phyloP scores from a whole-genome alignment of 1,140 invertebrate species.

The Harpegnathos saltator region DNA sequence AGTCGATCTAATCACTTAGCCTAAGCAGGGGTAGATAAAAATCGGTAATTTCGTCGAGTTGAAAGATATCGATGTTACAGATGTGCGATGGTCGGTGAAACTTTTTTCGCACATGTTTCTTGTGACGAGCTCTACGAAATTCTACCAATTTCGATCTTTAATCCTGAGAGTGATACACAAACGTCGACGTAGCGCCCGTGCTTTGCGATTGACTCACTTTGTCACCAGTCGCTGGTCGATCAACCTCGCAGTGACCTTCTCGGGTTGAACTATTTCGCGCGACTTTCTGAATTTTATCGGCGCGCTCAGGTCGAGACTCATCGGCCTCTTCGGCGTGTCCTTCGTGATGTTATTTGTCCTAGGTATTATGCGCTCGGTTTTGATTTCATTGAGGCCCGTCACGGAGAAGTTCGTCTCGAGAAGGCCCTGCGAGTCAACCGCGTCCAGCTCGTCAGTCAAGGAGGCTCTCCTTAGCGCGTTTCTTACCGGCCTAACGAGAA shows the following conservation, averaged over 20 bases:
- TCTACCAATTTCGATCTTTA: too few species aligned
- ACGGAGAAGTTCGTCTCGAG: slow-evolving; percentile 82
- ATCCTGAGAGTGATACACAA: slow-evolving; percentile 6
- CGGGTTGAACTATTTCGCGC: slow-evolving; percentile 75
- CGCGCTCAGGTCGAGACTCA: slow-evolving; percentile 78
- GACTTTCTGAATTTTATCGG: slow-evolving; percentile 73
- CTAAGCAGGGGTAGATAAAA: too few species aligned
- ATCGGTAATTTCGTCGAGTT: too few species aligned
- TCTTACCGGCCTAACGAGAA: slow-evolving; percentile 82
- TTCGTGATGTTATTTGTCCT: slow-evolving; percentile 46
- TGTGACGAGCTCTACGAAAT: too few species aligned
- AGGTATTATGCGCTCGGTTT: slow-evolving; percentile 76
- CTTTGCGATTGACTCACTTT: slow-evolving; percentile 40
- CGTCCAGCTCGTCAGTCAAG: slow-evolving; percentile 55
- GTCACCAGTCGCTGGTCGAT: slow-evolving; percentile 71
- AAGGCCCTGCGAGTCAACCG: slow-evolving; percentile 41
- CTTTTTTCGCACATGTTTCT: too few species aligned
- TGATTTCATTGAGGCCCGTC: slow-evolving; percentile 82
- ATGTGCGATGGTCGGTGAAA: too few species aligned
- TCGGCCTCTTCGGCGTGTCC: slow-evolving; percentile 74
- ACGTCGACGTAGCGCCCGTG: background rate
- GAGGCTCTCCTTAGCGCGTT: slow-evolving; percentile 63
- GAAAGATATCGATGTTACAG: too few species aligned
- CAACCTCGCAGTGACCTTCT: slow-evolving; percentile 78
- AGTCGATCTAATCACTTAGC: slow-evolving; percentile 34